Evolutionary conservation across 2,113 vertebrate species (phyloP), one percentile per base, ranked within the genome.

Genomic region (Atrichornis clamosus): DNA sequence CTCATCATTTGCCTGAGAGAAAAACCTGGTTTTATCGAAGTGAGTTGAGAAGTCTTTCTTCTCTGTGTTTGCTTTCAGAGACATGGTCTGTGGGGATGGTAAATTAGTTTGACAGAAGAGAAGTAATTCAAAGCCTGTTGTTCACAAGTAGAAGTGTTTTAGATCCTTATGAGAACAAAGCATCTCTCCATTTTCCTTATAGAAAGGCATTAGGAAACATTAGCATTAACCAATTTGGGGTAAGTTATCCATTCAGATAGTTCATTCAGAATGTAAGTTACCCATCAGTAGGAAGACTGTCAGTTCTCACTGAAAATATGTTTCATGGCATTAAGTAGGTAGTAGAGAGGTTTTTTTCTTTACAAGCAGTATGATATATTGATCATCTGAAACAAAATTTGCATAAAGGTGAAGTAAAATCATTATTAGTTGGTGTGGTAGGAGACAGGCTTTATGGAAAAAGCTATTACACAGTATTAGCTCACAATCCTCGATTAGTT

Each of bases 51-150:
- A 90, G 46, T 58, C 53, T 70, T 94, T 91, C 49, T 56, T 97
- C 90, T 72, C 89, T 81, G 55, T 93, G 76, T 97, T 97, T 98
- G 82, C 87, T 96, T 97, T 97, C 89, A 97, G 88, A 96, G 84
- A 93, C 92, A 95, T 76, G 80, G 53, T 96, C 53, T 97, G 80
- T 93, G 95, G 93, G 52, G 49, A 91, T 96, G 80, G 96, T 94
- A 97, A 98, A 98, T 97, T 93, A 73, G 67, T 96, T 96, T 97
- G 97, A 96, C 95, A 96, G 89, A 95, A 89, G 78, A 78, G 74
- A 97, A 93, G 92, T 96, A 97, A 97, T 97, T 97, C 92, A 97
- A 92, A 97, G 52, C 83, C 85, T 16, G 41, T 92, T 16, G 41
- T 92, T 97, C 90, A 90, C 75, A 94, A 50, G 79, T 89, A 77